These are phyloP conservation scores for Cosmia trapezina DNA, from an alignment of 2,888 invertebrate species.

Conservation along the genomic window DNA sequence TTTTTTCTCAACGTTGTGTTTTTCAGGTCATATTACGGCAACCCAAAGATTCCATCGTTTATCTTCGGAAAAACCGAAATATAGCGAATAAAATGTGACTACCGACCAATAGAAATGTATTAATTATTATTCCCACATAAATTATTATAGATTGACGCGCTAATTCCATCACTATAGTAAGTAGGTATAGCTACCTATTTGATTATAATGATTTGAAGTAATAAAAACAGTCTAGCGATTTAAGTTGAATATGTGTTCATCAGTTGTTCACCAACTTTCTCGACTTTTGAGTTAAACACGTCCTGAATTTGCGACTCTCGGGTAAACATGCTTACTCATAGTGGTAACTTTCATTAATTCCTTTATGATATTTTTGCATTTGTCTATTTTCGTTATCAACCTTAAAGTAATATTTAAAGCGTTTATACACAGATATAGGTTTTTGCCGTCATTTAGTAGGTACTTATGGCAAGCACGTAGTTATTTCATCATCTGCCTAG, in stretches of 20 bases:
- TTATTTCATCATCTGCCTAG: background rate
- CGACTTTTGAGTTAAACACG: background rate
- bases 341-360: constrained; percentile 9
- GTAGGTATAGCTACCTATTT: background rate
- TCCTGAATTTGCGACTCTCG: background rate
- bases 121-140: too few relatives aligned
- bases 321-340: constrained; percentile 40
- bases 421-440: background rate
- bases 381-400: background rate
- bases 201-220: background rate
- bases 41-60: too few relatives aligned
- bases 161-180: too few relatives aligned
- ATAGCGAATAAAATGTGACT: too few relatives aligned
- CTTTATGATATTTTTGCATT: background rate
- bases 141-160: too few relatives aligned
- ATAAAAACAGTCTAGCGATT: background rate
- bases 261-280: constrained; percentile 8
- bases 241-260: constrained; percentile 8
- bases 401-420: background rate
- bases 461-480: background rate
- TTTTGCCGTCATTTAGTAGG: background rate
- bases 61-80: too few relatives aligned
- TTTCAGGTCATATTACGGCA: too few relatives aligned
- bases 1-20: too few relatives aligned
- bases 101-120: too few relatives aligned